Evolutionary conservation across 2,888 invertebrate genomes (phyloP), one percentile per base, ranked within the genome.

Genomic region (Andrena marginata): DNA sequence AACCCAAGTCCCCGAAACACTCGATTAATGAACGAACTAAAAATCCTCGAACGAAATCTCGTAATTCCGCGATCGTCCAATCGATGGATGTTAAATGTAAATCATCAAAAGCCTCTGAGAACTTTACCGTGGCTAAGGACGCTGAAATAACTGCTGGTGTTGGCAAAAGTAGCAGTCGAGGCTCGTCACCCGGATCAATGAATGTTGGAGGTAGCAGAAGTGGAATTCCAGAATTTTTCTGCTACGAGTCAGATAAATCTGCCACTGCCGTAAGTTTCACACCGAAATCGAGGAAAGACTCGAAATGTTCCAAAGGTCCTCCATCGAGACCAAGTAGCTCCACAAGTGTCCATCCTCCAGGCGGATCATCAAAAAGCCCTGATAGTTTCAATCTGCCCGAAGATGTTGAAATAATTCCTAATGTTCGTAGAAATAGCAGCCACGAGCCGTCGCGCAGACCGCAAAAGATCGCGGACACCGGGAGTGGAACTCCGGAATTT

Each of bases 231-330:
- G 71, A 65, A 8, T 75, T 64, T 23, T 74, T 68, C 26, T 64
- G 77, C 51, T 54, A 56, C 48, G 72, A 75, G 60, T 69, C 80
- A 4, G 70, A 56, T 6, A 76, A 68, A 42, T 73, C 62, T 1
- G 74, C 63, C 3, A 82, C 68, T 2, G 73, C 70, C 0, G 31
- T 74, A 13, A 79, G 62, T 13, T 13, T 69, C 6, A 49, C 59
- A 7, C 23, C 78, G 1, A 62, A 20, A 13, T 5, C 20, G 1
- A 48, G 4, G 2, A 33, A 31, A n/a, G 3, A 13, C 10, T 35
- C 5, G 3, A 29, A 51, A 49, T 13, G 29, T 10, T n/a, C 26
- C 13, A 7, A 23, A 29, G 23, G 20, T 67, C 20, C 23, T 20
- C 48, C 13, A 56, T 74, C 31, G 13, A 54, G 67, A 23, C 10